Evolutionary conservation across 2,888 invertebrate genomes (phyloP), one percentile per base, ranked within the genome.

Genomic region (Oegoconia quadripuncta): DNA sequence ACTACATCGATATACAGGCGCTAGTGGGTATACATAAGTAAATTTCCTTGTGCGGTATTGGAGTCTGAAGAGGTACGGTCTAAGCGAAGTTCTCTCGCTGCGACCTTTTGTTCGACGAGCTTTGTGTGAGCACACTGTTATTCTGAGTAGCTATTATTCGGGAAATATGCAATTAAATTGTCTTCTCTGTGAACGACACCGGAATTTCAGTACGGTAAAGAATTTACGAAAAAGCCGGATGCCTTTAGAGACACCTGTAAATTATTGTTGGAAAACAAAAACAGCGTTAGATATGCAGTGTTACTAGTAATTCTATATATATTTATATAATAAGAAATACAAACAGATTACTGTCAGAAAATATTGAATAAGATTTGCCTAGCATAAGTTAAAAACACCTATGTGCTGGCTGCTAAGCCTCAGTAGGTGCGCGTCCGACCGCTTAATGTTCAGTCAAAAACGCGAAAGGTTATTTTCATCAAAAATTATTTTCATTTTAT

Each of bases 161-260:
- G 41, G 43, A 55, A 54, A 59, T 51, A 55, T 53, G 52, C 51
- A 59, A 60, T 55, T 55, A 55, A 49, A 52, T 43, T 45, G 42
- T 39, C 44, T 44, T 44, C 42, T 44, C 44, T 23, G 38, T 31
- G 39, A 40, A 28, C 34, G 48, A 49, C 55, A 50, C 44, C 44
- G 53, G 50, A 46, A 53, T 57, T 52, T 41, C 32, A 40, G 39
- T 16, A 11, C 23, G 36, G 39, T 38, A 38, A 43, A 41, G 42
- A 41, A 50, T 50, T 48, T 36, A 13, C 25, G 34, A 34, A 41
- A 30, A 36, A 39, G 37, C 30, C 34, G 28, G 36, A 39, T 42
- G 41, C 41, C 28, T 20, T 31, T 29, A 17, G 11, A 25, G 34
- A 22, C 25, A 17, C 34, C 20, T 39, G 20, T 20, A 20, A 20